phyloP scores from a whole-genome alignment of 2,113 vertebrate genomes.

The Phylloscopus trochiloides region DNA sequence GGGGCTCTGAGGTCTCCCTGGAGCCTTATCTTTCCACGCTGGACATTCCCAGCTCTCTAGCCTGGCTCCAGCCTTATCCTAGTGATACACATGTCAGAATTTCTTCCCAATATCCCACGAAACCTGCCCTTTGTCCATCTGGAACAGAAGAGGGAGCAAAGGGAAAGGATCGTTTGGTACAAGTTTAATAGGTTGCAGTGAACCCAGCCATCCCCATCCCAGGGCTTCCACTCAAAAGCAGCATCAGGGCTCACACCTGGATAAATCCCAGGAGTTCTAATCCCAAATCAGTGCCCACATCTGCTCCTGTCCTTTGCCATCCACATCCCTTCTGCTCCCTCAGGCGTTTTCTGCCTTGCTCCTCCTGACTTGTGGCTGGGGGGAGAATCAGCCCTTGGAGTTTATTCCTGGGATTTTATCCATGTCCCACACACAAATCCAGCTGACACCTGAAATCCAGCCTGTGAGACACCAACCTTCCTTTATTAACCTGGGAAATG shows the following conservation, averaged over 20 bases:
- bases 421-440: neutral
- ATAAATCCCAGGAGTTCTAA: neutral
- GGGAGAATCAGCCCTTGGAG: neutral
- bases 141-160: neutral
- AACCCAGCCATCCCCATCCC: neutral
- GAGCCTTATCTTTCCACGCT: neutral
- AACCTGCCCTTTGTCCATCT: neutral
- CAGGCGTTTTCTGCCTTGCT: neutral
- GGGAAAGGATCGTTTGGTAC: too few species aligned
- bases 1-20: too few species aligned
- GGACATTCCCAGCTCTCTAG: neutral
- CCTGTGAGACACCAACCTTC: neutral
- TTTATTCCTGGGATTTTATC: neutral
- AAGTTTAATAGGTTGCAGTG: neutral
- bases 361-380: rapidly evolving
- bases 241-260: neutral
- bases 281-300: neutral
- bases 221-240: neutral
- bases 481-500: neutral
- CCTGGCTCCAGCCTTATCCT: neutral
- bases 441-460: neutral
- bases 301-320: rapidly evolving
- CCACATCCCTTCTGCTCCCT: neutral
- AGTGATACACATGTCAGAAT: neutral
- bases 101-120: neutral